Conservation (phyloP, 2,797 vertebrate species). For the Muscicapa striata region DNA sequence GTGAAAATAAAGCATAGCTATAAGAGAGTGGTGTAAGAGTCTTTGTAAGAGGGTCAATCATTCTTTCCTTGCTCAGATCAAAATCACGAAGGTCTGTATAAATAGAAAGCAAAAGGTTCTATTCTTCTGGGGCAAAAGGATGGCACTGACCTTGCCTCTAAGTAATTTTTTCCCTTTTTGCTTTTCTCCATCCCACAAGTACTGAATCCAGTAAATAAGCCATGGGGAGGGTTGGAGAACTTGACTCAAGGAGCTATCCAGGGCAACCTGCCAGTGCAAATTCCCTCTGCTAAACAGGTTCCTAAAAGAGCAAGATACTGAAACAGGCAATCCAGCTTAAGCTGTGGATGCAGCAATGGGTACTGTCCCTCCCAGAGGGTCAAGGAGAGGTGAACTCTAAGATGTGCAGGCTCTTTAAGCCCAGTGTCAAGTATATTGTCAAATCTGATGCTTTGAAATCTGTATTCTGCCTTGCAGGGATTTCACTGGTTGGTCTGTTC, state of each 20-base stretch:
- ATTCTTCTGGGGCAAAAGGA: background rate
- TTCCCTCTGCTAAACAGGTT: background rate
- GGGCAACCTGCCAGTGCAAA: background rate
- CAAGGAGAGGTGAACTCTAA: slow-evolving; percentile 40
- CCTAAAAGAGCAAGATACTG: background rate
- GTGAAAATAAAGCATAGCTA: background rate
- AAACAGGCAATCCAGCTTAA: slow-evolving; percentile 10
- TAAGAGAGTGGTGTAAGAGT: background rate
- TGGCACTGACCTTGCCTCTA: background rate
- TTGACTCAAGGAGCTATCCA: background rate
- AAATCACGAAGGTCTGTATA: background rate
- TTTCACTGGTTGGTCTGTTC: background rate
- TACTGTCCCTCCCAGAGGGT: background rate
- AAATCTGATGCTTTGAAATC: background rate
- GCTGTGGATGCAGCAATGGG: background rate
- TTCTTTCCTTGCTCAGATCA: background rate
- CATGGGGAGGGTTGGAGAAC: background rate
- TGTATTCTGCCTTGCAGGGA: background rate
- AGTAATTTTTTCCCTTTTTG: background rate
- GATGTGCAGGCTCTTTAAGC: background rate
- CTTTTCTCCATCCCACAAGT: background rate
- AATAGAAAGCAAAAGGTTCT: background rate
- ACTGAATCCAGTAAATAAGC: background rate
- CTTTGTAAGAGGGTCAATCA: background rate
- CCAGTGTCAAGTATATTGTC: background rate